Evolutionary conservation across 2,888 invertebrate genomes (phyloP).

Genomic region (Drosophila infuscata): DNA sequence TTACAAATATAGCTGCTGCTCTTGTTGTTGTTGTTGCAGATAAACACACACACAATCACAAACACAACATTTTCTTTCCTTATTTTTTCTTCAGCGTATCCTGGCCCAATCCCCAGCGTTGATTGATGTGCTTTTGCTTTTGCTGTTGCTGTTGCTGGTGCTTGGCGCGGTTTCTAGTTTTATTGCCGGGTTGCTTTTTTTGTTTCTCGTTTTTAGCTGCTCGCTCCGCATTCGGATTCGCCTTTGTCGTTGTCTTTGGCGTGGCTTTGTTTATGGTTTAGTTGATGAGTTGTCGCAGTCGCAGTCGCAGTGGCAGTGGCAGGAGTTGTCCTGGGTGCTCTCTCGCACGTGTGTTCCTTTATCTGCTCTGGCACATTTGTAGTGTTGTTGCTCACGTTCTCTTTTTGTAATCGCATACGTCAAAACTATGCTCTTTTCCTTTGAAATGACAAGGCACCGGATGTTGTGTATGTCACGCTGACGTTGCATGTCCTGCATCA

Average conservation of each 20-base stretch:
- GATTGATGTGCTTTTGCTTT: slow-evolving; percentile 78
- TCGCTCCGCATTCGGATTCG: neutral
- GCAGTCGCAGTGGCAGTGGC: neutral
- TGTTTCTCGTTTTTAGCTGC: slow-evolving; percentile 41
- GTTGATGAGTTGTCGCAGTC: slow-evolving; percentile 41
- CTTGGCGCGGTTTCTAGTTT: slow-evolving; percentile 75
- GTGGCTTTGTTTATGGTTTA: slow-evolving; percentile 58
- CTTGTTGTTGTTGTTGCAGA: slow-evolving; percentile 16
- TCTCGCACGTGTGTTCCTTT: slow-evolving; percentile 32
- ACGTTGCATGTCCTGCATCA: slow-evolving; percentile 46
- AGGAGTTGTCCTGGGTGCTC: slow-evolving; percentile 18
- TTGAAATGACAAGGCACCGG: slow-evolving; percentile 64
- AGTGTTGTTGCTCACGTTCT: slow-evolving; percentile 23
- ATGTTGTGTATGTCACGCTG: slow-evolving; percentile 62
- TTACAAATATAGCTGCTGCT: slow-evolving; percentile 18
- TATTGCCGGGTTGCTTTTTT: slow-evolving; percentile 69
- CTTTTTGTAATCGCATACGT: slow-evolving; percentile 70
- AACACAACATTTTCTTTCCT: slow-evolving; percentile 52
- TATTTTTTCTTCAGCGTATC: slow-evolving; percentile 59
- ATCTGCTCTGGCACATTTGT: slow-evolving; percentile 22
- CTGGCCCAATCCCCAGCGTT: slow-evolving; percentile 51
- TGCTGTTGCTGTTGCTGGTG: slow-evolving; percentile 48
- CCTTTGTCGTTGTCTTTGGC: slow-evolving; percentile 35
- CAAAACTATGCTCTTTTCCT: slow-evolving; percentile 75
- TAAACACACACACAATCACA: slow-evolving; percentile 19